These are phyloP conservation scores for Amia ocellicauda DNA, from an alignment of 2,113 vertebrate species.

Conservation along the genomic window DNA sequence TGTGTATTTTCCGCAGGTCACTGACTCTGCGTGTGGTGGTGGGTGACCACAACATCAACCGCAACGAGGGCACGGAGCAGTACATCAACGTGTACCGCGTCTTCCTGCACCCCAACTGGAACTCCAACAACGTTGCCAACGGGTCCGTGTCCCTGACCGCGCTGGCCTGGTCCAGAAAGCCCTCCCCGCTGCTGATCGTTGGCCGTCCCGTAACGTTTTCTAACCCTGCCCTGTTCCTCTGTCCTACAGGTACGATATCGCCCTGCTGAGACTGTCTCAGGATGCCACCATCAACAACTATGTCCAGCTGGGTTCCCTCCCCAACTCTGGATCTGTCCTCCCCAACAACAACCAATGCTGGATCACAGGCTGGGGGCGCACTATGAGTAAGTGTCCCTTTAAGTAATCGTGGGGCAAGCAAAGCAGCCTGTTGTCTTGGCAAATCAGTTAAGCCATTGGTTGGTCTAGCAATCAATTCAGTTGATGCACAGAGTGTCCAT, in stretches of 20 bases:
- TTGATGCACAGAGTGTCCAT: not conserved
- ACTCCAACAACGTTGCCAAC: constrained; percentile 58
- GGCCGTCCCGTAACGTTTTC: too few relatives aligned
- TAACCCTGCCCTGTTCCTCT: not conserved
- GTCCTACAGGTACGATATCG: constrained; percentile 76
- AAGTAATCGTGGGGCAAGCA: too few relatives aligned
- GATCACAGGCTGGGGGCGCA: constrained; percentile 84
- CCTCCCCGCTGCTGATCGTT: too few relatives aligned
- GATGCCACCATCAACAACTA: constrained; percentile 66
- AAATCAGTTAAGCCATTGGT: too few relatives aligned
- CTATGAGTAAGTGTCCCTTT: constrained; percentile 67
- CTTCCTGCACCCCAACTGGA: constrained; percentile 68
- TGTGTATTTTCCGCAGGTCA: constrained; percentile 28
- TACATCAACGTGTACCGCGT: constrained; percentile 62
- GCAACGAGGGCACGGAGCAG: constrained; percentile 71
- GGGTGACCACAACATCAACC: constrained; percentile 77
- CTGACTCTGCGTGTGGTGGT: constrained; percentile 73
- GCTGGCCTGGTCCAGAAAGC: too few relatives aligned
- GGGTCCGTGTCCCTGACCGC: constrained; percentile 57
- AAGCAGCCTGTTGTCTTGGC: too few relatives aligned
- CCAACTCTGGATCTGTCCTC: constrained; percentile 65
- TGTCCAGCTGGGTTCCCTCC: constrained; percentile 72
- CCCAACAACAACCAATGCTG: constrained; percentile 74
- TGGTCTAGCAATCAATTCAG: too few relatives aligned
- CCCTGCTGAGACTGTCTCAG: constrained; percentile 69